Percentiles rank a stretch among this genome's conserved stretches.
These are phyloP conservation scores for Sparidentex hasta DNA, from an alignment of 2,797 vertebrate genomes.

Conservation along the genomic window DNA sequence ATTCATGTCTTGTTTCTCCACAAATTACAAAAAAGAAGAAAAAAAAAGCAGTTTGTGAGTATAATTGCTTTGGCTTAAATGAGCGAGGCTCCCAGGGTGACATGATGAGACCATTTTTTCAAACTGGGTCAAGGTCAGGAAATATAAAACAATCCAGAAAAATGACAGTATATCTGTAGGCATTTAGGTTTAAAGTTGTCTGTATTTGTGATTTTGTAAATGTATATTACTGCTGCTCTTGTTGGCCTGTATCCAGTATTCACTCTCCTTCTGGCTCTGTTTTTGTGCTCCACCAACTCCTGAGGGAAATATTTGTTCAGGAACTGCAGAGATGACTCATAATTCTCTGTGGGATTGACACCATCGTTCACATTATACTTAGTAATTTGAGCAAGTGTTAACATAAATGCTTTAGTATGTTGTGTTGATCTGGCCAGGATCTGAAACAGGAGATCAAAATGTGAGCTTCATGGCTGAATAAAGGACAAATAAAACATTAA, in stretches of 20 bases:
- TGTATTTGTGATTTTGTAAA: not conserved
- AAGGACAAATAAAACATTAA: not conserved
- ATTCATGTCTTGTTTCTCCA: too few species aligned
- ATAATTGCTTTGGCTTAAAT: conserved; percentile 35
- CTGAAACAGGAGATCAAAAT: too few species aligned
- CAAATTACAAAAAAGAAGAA: not conserved
- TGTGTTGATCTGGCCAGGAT: not conserved
- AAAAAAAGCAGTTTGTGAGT: not conserved
- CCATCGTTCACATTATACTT: not conserved
- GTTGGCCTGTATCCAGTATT: not conserved
- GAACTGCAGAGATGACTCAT: not conserved
- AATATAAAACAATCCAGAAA: conserved; percentile 21
- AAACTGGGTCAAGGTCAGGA: conserved; percentile 52
- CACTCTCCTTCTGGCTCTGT: not conserved
- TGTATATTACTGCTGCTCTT: not conserved
- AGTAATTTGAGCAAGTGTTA: too few species aligned
- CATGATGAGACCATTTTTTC: conserved; percentile 31
- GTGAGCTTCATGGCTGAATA: not conserved
- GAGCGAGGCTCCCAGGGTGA: conserved; percentile 43
- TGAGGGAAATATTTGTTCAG: not conserved
- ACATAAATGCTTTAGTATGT: not conserved
- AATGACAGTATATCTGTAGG: not conserved
- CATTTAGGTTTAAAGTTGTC: not conserved
- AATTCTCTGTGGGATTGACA: not conserved
- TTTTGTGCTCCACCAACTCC: not conserved